Evolutionary conservation across 2,797 vertebrate genomes (phyloP).

Genomic region (Cuculus canorus): DNA sequence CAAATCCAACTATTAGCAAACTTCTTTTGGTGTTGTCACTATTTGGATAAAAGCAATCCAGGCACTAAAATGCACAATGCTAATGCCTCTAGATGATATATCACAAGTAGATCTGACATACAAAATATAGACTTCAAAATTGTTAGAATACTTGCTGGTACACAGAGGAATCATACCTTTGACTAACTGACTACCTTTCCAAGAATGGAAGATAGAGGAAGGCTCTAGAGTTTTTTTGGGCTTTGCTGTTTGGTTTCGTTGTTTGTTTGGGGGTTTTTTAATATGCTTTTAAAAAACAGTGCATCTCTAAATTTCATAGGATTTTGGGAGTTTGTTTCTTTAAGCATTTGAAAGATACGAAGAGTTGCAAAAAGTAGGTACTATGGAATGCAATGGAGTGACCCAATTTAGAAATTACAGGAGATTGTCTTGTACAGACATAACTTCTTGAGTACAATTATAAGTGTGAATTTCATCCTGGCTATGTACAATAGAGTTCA

Average conservation of each 20-base stretch:
- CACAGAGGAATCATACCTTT: neutral
- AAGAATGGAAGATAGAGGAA: rapidly evolving
- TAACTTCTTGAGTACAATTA: neutral
- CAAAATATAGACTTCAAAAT: neutral
- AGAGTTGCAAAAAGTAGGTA: rapidly evolving
- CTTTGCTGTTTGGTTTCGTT: neutral
- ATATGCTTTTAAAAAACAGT: neutral
- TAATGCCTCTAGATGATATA: neutral
- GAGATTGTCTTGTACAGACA: neutral
- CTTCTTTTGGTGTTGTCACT: neutral
- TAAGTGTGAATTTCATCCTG: neutral
- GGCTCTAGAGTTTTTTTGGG: neutral
- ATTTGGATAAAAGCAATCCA: neutral
- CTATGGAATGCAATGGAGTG: neutral
- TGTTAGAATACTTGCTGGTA: neutral
- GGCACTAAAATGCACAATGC: neutral
- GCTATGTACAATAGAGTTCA: neutral
- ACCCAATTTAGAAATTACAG: neutral
- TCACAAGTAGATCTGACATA: neutral
- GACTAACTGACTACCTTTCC: neutral
- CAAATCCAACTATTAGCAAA: neutral
- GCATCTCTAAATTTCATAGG: neutral
- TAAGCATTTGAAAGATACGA: neutral
- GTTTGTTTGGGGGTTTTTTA: neutral
- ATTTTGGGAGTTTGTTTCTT: rapidly evolving